These are phyloP conservation scores for Tylochromis polylepis DNA, from an alignment of 2,113 vertebrate genomes.

Conservation along the genomic window DNA sequence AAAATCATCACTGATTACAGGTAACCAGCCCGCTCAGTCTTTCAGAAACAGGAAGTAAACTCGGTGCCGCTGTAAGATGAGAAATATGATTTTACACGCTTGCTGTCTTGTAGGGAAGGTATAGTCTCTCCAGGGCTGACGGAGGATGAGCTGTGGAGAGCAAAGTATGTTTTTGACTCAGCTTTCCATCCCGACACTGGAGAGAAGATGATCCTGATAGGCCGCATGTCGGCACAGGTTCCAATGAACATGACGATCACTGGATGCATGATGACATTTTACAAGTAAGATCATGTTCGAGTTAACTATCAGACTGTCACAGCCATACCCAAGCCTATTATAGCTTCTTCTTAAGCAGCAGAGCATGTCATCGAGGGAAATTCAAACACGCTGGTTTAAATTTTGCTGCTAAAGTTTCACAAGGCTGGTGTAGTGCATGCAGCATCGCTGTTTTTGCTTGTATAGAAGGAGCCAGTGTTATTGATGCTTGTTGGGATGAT, in stretches of 20 bases:
- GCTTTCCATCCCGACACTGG: slow-evolving; percentile 97
- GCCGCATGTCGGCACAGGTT: slow-evolving; percentile 96
- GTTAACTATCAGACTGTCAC: not conserved
- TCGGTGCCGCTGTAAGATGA: not conserved
- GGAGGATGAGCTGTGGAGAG: slow-evolving; percentile 92
- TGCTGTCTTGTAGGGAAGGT: slow-evolving; percentile 76
- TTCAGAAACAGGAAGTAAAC: not conserved
- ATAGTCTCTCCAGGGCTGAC: slow-evolving; percentile 84
- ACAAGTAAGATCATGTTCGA: slow-evolving; percentile 76
- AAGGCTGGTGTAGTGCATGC: not conserved
- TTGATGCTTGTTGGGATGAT: not conserved
- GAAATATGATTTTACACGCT: not conserved
- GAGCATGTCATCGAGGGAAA: not conserved
- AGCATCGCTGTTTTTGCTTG: not conserved
- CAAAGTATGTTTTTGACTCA: slow-evolving; percentile 95
- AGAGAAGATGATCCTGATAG: slow-evolving; percentile 96
- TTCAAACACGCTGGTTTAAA: not conserved
- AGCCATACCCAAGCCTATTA: not conserved
- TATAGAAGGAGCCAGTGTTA: not conserved
- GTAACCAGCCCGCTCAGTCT: slow-evolving; percentile 56
- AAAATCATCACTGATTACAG: slow-evolving; percentile 90
- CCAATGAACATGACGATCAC: slow-evolving; percentile 99
- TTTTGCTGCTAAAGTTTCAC: not conserved
- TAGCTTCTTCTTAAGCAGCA: not conserved
- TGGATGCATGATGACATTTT: slow-evolving; percentile 99